These are phyloP conservation scores for Antitype chi DNA, from an alignment of 2,888 invertebrate genomes.

Conservation along the genomic window DNA sequence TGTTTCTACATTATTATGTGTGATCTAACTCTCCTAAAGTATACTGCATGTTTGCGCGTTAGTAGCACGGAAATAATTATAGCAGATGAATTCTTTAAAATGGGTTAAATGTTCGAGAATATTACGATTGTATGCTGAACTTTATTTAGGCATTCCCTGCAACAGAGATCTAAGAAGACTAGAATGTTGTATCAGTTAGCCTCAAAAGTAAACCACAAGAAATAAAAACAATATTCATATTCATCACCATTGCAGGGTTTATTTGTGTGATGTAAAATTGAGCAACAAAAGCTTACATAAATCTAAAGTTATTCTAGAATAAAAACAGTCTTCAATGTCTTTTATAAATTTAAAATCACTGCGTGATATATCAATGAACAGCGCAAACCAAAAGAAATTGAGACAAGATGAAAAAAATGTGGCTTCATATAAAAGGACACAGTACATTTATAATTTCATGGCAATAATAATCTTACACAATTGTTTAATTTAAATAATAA, in stretches of 20 bases:
- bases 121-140: conserved; percentile 60
- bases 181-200: conserved; percentile 74
- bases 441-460: conserved; percentile 65
- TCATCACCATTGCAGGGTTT: conserved; percentile 75
- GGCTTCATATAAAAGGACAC: conserved; percentile 47
- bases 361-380: conserved; percentile 60
- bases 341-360: conserved; percentile 73
- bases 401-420: conserved; percentile 64
- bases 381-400: conserved; percentile 64
- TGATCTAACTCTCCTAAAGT: conserved; percentile 48
- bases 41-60: conserved; percentile 74
- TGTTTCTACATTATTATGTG: conserved; percentile 42
- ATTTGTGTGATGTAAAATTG: conserved; percentile 72
- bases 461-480: conserved; percentile 67
- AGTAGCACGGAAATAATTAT: conserved; percentile 72
- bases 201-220: conserved; percentile 67
- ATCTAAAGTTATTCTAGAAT: conserved; percentile 69
- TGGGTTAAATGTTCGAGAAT: conserved; percentile 57
- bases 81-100: conserved; percentile 68
- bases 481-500: conserved; percentile 58
- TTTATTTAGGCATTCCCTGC: conserved; percentile 68
- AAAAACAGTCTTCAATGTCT: conserved; percentile 86
- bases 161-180: conserved; percentile 80
- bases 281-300: conserved; percentile 73
- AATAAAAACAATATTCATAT: conserved; percentile 57